Evolutionary conservation across 2,113 vertebrate species (phyloP).

Genomic region (Rhizomys pruinosus): DNA sequence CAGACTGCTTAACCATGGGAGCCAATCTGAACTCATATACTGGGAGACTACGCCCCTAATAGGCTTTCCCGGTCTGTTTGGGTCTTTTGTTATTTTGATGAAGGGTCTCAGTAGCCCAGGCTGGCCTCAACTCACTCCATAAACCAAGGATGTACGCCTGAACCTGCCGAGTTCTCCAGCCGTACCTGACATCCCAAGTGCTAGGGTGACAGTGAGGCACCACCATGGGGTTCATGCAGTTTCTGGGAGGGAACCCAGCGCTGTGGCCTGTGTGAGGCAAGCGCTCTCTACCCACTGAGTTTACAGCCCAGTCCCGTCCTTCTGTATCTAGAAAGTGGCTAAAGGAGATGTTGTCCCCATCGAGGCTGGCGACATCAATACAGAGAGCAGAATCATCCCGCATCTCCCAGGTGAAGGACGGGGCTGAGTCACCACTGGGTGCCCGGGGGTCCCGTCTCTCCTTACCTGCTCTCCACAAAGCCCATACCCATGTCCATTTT

Average conservation of each 20-base stretch:
- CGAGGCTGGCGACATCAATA: constrained; percentile 93
- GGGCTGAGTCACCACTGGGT: background rate
- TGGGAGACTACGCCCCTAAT: too few relatives aligned
- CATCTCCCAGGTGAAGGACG: constrained; percentile 90
- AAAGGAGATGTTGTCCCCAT: constrained; percentile 99
- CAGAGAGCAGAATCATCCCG: constrained; percentile 91
- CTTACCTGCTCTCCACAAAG: rapidly evolving
- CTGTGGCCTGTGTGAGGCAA: too few relatives aligned
- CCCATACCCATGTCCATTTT: rapidly evolving
- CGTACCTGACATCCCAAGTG: background rate
- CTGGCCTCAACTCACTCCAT: background rate
- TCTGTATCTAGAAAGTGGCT: constrained; percentile 90
- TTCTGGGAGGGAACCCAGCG: background rate
- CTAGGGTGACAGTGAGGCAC: background rate
- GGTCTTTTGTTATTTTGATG: too few relatives aligned
- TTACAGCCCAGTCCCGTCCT: background rate
- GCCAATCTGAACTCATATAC: too few relatives aligned
- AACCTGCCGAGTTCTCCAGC: background rate
- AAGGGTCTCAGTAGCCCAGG: background rate
- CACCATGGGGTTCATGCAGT: background rate
- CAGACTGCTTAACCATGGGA: too few relatives aligned
- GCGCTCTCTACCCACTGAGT: background rate
- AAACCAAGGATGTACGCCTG: background rate
- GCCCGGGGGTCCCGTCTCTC: background rate
- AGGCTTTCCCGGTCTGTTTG: too few relatives aligned